A percentile compares a stretch with the other conserved stretches of the same genome.
These are phyloP conservation scores for Pelmatolapia mariae DNA, from an alignment of 2,113 vertebrate species.

Conservation along the genomic window DNA sequence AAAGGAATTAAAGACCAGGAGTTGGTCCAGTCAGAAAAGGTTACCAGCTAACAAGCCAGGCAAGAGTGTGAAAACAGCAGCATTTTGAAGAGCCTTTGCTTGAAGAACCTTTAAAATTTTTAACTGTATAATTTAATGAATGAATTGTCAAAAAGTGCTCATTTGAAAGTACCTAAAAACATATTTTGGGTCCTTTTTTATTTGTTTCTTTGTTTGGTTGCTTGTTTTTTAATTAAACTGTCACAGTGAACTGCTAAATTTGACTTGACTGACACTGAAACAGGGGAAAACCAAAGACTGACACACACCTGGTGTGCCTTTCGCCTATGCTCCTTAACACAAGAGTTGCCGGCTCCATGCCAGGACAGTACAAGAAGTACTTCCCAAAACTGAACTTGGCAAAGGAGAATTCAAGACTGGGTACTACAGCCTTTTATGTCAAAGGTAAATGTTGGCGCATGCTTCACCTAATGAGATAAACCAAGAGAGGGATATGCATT, in stretches of 20 bases:
- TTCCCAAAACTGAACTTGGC: constrained; percentile 81
- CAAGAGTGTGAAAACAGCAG: not conserved
- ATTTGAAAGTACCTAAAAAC: not conserved
- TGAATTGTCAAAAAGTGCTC: not conserved
- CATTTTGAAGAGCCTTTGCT: not conserved
- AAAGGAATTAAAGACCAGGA: not conserved
- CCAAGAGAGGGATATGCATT: not conserved
- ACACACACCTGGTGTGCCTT: constrained; percentile 64
- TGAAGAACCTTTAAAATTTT: not conserved
- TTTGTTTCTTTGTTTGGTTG: not conserved
- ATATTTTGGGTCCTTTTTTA: not conserved
- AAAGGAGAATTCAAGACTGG: constrained; percentile 79
- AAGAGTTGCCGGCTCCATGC: constrained; percentile 70
- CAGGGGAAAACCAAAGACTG: not conserved
- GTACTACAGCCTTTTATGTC: constrained; percentile 64
- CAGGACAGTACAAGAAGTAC: constrained; percentile 74
- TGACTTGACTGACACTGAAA: not conserved
- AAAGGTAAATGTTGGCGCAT: constrained; percentile 71
- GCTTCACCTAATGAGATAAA: constrained; percentile 70
- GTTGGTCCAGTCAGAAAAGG: not conserved
- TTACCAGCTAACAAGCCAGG: not conserved
- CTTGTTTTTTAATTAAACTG: not conserved
- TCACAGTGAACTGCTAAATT: not conserved
- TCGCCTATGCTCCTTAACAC: constrained; percentile 77
- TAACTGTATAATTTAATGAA: not conserved